Base-by-base conservation (phyloP, 2,113 vertebrate species). In the Salvelinus fontinalis region DNA sequence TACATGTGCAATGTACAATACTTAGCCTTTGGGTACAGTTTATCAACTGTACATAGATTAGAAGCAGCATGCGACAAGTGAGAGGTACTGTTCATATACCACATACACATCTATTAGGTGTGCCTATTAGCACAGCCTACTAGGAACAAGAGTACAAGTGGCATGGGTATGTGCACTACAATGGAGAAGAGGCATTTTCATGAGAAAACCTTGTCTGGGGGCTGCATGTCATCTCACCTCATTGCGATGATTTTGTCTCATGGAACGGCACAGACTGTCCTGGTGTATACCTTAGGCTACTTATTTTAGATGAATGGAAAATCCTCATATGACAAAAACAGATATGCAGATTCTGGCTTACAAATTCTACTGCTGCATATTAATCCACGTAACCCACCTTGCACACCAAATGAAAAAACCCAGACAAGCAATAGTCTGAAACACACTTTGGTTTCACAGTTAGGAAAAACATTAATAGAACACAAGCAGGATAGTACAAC, bases 401-500 rank as follows among this genome's bases (percentile, higher is more conserved):
- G 49, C 11, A 51, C 11, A 51, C 14, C 16, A 54, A 54, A 18
- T 16, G 51, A 54, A 54, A 54, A 54, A 54, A 54, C 51, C 51
- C 51, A 16, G 51, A 54, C 51, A 44, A 18, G 51, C 51, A 54
- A 54, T 54, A 18, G 51, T 16, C 51, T 54, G 3, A 54, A 62
- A 2, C 1, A n/a, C 5, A 62, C 24, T 22, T 62, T 62, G 59
- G 59, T 62, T 62, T 82, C 67, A 77, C 75, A 77, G 72, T 75
- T 69, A 69, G 69, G 69, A 31, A 67, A 20, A 66, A 77, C 69
- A 77, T 75, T 78, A 51, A 78, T 24, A 70, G 67, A 31, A 74
- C n/a, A 20, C 24, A 51, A 60, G 27, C 22, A 70, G 34, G 64
- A 39, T 67, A 27, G 54, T 27, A 69, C 64, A 31, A 70, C 26